Evolutionary conservation across 2,113 vertebrate species (phyloP).

Genomic region (Panthera leo): DNA sequence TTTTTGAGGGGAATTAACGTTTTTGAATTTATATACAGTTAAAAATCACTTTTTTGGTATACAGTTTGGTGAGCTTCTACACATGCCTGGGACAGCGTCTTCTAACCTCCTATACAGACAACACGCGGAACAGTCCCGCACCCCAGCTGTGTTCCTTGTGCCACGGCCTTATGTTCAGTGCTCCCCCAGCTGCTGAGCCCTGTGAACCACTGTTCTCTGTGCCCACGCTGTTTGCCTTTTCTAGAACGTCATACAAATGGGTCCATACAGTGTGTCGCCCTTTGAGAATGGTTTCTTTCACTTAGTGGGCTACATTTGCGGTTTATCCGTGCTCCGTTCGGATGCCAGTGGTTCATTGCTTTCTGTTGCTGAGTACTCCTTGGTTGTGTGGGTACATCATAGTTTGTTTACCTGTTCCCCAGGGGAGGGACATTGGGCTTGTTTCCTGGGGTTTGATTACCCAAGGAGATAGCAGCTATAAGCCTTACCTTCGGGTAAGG

Average conservation of each 20-base stretch:
- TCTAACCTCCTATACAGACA: not conserved
- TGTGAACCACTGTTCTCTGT: not conserved
- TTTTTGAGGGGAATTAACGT: not conserved
- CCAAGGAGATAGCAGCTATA: not conserved
- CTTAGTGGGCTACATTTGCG: rapidly evolving
- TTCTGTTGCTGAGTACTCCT: not conserved
- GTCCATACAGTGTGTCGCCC: too few relatives aligned
- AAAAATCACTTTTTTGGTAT: not conserved
- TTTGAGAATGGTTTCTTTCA: not conserved
- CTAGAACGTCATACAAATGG: not conserved
- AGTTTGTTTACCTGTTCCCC: not conserved
- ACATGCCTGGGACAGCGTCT: not conserved
- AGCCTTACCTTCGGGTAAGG: not conserved
- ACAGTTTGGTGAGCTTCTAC: not conserved
- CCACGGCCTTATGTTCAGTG: not conserved
- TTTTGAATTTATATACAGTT: not conserved
- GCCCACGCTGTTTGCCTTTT: not conserved
- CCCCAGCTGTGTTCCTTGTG: not conserved
- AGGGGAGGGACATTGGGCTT: not conserved
- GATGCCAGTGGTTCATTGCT: not conserved
- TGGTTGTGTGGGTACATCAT: not conserved
- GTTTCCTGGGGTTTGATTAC: not conserved
- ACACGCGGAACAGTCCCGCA: not conserved
- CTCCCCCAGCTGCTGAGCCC: rapidly evolving
- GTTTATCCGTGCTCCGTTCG: rapidly evolving